Evolutionary conservation across 2,797 vertebrate genomes (phyloP).

Genomic region (Vultur gryphus): DNA sequence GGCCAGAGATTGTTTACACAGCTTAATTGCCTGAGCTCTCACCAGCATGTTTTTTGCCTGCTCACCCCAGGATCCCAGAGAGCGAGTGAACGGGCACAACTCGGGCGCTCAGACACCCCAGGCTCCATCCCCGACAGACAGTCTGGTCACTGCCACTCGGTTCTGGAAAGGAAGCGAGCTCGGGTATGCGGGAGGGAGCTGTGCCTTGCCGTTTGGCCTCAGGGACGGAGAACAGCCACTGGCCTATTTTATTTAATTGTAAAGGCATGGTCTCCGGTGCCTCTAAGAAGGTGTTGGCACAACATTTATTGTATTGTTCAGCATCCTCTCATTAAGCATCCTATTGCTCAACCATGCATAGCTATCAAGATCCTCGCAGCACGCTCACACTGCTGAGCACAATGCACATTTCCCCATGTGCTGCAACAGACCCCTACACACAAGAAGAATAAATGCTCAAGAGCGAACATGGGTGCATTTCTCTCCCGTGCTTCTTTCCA

Average conservation of each 20-base stretch:
- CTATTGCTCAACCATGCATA: background rate
- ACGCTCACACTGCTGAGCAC: background rate
- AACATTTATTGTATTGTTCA: background rate
- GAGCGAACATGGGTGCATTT: background rate
- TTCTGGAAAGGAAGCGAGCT: background rate
- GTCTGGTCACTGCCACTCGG: accelerated
- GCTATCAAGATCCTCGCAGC: background rate
- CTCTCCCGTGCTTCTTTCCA: background rate
- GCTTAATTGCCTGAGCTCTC: background rate
- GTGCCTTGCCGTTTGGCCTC: background rate
- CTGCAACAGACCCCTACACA: background rate
- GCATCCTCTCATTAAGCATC: background rate
- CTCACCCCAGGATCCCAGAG: background rate
- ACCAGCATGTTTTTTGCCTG: background rate
- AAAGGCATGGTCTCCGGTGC: background rate
- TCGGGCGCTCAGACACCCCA: accelerated
- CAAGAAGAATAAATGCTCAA: background rate
- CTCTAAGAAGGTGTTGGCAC: background rate
- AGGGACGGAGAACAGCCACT: background rate
- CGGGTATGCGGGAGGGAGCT: background rate
- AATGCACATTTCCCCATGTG: background rate
- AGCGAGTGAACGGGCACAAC: accelerated
- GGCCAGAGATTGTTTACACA: background rate
- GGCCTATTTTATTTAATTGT: background rate
- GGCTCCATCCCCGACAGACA: background rate